Conservation (phyloP, 2,888 invertebrate genomes). For the Spilosoma lubricipeda region DNA sequence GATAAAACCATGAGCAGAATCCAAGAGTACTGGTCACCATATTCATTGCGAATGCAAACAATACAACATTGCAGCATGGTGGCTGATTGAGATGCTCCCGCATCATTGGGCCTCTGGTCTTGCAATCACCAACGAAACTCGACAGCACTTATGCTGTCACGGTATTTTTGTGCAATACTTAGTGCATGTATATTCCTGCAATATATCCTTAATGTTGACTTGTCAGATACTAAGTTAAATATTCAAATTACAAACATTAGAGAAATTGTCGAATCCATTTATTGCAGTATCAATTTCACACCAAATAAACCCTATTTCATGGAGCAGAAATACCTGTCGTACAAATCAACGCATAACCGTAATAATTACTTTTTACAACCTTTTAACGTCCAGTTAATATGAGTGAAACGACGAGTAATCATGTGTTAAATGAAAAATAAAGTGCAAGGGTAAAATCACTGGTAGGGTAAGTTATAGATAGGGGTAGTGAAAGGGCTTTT, state of each 20-base stretch:
- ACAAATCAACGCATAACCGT: neutral
- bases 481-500: conserved; percentile 63
- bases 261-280: neutral
- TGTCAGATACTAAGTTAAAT: neutral
- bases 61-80: too few species aligned
- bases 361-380: conserved; percentile 1
- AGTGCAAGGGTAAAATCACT: conserved; percentile 58
- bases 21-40: too few species aligned
- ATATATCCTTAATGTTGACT: too few species aligned
- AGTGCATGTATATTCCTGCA: too few species aligned
- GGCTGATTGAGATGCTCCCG: too few species aligned
- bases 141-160: too few species aligned
- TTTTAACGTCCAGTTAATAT: conserved; percentile 20
- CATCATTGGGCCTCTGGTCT: too few species aligned
- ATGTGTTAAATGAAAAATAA: conserved; percentile 73
- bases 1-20: too few species aligned
- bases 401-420: conserved; percentile 57
- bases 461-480: conserved; percentile 43
- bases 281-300: neutral
- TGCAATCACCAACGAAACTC: too few species aligned
- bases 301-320: neutral
- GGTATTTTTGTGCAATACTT: too few species aligned
- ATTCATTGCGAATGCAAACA: too few species aligned
- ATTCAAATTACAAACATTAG: neutral
- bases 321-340: neutral